Conservation (phyloP, 2,797 vertebrate species). For the Tapera naevia region DNA sequence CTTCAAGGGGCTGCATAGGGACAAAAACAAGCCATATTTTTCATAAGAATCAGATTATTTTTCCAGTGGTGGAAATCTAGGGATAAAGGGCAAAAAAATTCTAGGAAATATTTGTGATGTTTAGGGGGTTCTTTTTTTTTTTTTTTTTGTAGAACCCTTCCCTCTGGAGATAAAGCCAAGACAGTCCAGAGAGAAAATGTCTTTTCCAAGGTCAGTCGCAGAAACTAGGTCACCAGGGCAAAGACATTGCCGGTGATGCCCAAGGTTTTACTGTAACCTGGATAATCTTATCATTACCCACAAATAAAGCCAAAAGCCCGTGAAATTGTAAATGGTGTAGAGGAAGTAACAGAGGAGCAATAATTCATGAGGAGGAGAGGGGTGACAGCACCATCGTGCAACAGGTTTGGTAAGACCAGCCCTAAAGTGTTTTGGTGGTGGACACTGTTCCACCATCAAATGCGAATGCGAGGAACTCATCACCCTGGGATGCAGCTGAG, state of each 20-base stretch:
- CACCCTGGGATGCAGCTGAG: rapidly evolving
- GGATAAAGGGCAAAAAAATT: neutral
- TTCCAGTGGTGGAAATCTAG: neutral
- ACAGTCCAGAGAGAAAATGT: neutral
- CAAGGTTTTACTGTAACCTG: rapidly evolving
- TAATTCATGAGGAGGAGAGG: neutral
- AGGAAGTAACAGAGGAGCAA: rapidly evolving
- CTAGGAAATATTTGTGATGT: neutral
- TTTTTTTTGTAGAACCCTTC: neutral
- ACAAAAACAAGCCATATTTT: neutral
- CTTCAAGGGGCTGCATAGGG: neutral
- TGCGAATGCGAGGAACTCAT: rapidly evolving
- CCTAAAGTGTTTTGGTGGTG: rapidly evolving
- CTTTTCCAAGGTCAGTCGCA: neutral
- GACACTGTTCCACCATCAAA: neutral
- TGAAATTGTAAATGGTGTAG: neutral
- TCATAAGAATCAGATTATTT: neutral
- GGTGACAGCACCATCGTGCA: neutral
- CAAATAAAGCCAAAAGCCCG: neutral
- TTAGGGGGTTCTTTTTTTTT: too few species aligned
- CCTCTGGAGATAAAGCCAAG: neutral
- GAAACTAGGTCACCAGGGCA: neutral
- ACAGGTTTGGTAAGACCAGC: neutral
- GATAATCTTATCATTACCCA: neutral
- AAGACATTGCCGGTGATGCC: neutral